Percentiles rank a stretch among this genome's conserved stretches.
Evolutionary conservation across 2,113 vertebrate genomes (phyloP).

Genomic region (Falcunculus frontatus): DNA sequence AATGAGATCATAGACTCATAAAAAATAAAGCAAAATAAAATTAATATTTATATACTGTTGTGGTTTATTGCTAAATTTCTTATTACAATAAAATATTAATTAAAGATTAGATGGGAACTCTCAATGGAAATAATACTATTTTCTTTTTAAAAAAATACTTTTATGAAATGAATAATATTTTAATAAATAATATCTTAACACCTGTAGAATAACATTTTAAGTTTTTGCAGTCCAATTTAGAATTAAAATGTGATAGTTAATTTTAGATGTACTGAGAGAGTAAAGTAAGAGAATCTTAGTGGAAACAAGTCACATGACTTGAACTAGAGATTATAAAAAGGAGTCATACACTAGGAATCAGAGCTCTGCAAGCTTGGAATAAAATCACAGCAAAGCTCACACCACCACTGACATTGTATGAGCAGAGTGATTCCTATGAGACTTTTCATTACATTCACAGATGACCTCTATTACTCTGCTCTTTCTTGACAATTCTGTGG

Average conservation of each 20-base stretch:
- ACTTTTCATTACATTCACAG: slow-evolving; percentile 31
- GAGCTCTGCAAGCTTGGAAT: background rate
- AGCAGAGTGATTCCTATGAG: background rate
- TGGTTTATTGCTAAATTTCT: background rate
- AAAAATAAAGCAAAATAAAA: background rate
- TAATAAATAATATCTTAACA: background rate
- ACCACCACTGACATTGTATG: background rate
- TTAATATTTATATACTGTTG: background rate
- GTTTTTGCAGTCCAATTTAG: background rate
- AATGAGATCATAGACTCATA: background rate
- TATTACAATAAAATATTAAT: background rate
- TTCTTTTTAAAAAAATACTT: background rate
- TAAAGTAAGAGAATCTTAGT: background rate
- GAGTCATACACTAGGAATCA: background rate
- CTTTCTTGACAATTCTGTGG: background rate
- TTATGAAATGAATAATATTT: background rate
- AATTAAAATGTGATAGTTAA: background rate
- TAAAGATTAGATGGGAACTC: background rate
- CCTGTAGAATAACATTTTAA: background rate
- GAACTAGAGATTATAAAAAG: background rate
- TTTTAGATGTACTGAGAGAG: background rate
- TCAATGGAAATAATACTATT: background rate
- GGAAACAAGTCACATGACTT: background rate
- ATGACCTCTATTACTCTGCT: slow-evolving; percentile 40
- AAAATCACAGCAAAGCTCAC: background rate